Conservation (phyloP, 2,888 invertebrate species). For the Trypoxylon attenuatum region DNA sequence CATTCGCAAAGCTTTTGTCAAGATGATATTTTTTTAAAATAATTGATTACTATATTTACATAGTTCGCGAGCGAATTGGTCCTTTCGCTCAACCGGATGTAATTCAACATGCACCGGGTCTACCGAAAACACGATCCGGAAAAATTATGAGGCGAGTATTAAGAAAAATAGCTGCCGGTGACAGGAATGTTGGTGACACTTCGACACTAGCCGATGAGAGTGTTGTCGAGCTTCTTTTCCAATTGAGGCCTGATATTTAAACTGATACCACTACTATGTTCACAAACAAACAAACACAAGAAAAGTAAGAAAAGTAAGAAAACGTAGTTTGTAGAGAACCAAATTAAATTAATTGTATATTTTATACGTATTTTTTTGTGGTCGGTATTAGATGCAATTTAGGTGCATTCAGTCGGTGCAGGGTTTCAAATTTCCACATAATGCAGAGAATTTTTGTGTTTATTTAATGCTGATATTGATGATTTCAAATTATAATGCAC, state of each 20-base stretch:
- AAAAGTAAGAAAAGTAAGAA: slow-evolving; percentile 2
- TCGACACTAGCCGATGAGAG: slow-evolving; percentile 95
- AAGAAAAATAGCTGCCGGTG: slow-evolving; percentile 93
- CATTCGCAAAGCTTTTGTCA: not conserved
- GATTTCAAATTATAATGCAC: no score
- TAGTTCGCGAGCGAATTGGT: slow-evolving; percentile 93
- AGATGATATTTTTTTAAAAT: no score
- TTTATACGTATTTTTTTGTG: slow-evolving; percentile 4
- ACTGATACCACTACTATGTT: not conserved
- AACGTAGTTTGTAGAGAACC: no score
- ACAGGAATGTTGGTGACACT: slow-evolving; percentile 92
- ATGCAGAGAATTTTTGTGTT: no score
- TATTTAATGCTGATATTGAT: not conserved
- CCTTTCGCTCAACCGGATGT: slow-evolving; percentile 97
- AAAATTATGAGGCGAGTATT: slow-evolving; percentile 98
- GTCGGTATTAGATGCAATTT: slow-evolving; percentile 9
- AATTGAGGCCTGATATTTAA: slow-evolving; percentile 78
- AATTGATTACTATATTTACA: slow-evolving; percentile 29
- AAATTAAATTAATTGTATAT: slow-evolving; percentile 20
- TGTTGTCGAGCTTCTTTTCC: slow-evolving; percentile 89
- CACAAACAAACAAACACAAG: slow-evolving; percentile 17
- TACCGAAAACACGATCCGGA: slow-evolving; percentile 98
- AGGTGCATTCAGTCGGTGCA: not conserved
- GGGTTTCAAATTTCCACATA: not conserved
- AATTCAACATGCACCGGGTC: slow-evolving; percentile 93